Percentiles rank a stretch among this genome's conserved stretches.
phyloP scores from a whole-genome alignment of 1,140 invertebrate species.

The Lasioglossum baleicum region DNA sequence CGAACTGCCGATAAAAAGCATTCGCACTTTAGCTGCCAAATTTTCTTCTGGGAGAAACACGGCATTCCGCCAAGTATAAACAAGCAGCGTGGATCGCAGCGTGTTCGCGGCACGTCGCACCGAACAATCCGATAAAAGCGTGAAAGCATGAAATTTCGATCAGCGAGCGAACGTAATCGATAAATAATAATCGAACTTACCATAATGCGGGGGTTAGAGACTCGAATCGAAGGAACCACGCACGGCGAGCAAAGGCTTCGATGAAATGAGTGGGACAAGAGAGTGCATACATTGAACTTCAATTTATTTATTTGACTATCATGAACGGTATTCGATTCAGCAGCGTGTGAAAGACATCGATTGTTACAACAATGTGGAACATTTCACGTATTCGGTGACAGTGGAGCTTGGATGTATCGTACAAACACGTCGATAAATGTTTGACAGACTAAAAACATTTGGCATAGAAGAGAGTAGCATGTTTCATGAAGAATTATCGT shows the following conservation, averaged over 20 bases:
- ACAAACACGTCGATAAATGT: neutral
- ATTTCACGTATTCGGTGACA: neutral
- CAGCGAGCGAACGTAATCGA: neutral
- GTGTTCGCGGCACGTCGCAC: neutral
- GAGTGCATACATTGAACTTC: slow-evolving; percentile 20
- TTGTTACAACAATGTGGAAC: slow-evolving; percentile 12
- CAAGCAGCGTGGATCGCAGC: neutral
- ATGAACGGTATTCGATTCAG: neutral
- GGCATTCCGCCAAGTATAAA: slow-evolving; percentile 18
- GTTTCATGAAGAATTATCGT: no score
- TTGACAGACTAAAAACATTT: neutral
- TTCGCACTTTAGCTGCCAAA: neutral
- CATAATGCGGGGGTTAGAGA: neutral
- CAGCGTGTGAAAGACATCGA: neutral
- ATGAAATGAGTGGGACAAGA: slow-evolving; percentile 26
- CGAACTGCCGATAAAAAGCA: neutral
- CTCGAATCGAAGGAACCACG: neutral
- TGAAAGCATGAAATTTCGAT: neutral
- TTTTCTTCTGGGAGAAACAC: neutral
- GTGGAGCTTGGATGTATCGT: no score
- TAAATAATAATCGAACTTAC: slow-evolving; percentile 33
- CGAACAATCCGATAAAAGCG: slow-evolving; percentile 9
- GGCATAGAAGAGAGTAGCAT: neutral
- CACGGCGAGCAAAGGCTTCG: neutral
- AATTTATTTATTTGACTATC: slow-evolving; percentile 23